A percentile compares a stretch with the other conserved stretches of the same genome.
These are phyloP conservation scores for Prunella himalayana DNA, from an alignment of 2,113 vertebrate genomes.

Conservation along the genomic window DNA sequence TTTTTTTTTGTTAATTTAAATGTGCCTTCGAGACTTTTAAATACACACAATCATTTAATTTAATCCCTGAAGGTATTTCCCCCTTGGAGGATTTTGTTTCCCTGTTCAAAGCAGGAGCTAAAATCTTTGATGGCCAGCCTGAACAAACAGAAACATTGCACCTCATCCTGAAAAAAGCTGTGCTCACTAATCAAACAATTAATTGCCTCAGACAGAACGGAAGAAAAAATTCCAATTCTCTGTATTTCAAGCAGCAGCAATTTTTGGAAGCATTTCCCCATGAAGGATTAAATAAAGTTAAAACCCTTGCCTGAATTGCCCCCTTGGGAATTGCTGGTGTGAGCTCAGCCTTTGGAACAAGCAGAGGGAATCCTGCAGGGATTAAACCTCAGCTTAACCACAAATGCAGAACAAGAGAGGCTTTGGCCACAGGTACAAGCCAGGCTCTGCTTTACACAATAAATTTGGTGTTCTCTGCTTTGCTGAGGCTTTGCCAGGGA, in stretches of 20 bases:
- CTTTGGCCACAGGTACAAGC: background rate
- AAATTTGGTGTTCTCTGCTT: background rate
- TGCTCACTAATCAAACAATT: background rate
- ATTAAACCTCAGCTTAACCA: background rate
- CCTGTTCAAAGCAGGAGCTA: background rate
- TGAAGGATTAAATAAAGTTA: background rate
- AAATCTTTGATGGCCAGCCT: background rate
- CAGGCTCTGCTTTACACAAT: background rate
- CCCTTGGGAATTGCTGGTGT: background rate
- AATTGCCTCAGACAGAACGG: background rate
- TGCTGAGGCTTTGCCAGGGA: background rate
- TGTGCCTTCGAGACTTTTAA: background rate
- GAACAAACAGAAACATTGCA: background rate
- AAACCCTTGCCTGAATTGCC: background rate
- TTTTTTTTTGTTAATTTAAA: background rate
- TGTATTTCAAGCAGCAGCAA: background rate
- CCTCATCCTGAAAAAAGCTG: background rate
- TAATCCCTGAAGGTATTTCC: background rate
- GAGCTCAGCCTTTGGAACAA: background rate
- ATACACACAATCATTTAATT: background rate
- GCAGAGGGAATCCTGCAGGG: background rate
- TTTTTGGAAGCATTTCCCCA: background rate
- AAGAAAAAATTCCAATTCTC: background rate
- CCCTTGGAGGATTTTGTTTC: background rate
- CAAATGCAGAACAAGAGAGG: background rate